These are phyloP conservation scores for Orthosia gracilis DNA, from an alignment of 2,888 invertebrate species.

Conservation along the genomic window DNA sequence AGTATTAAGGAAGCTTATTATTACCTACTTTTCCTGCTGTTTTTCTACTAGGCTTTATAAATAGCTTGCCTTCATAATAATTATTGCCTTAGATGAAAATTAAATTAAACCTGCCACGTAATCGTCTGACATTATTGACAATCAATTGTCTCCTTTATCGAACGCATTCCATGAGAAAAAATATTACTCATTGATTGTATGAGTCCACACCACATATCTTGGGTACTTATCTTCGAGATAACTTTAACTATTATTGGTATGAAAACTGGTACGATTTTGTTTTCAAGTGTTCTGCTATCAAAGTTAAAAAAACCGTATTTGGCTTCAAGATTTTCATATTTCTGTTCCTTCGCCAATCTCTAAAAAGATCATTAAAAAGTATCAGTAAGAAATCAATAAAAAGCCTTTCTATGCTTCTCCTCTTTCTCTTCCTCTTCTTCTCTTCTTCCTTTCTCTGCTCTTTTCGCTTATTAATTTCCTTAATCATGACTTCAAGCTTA, in stretches of 20 bases:
- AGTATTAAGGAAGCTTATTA: conserved; percentile 26
- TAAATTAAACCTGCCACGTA: conserved; percentile 21
- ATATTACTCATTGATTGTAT: conserved; percentile 50
- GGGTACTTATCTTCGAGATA: conserved; percentile 53
- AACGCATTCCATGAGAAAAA: conserved; percentile 61
- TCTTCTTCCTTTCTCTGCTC: too few relatives aligned
- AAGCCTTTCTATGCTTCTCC: not conserved
- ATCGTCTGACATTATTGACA: conserved; percentile 34
- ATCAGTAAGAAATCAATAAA: too few relatives aligned
- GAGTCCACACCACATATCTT: conserved; percentile 41
- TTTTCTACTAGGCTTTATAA: not conserved
- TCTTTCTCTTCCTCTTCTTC: too few relatives aligned
- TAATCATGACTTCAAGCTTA: not conserved
- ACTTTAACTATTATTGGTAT: conserved; percentile 21
- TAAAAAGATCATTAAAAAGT: too few relatives aligned
- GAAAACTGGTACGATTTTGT: conserved; percentile 26
- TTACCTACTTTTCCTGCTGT: conserved; percentile 22
- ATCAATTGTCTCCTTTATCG: conserved; percentile 48
- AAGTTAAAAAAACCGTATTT: not conserved
- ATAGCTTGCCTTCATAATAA: not conserved
- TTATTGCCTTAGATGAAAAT: conserved; percentile 9
- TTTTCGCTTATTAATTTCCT: too few relatives aligned
- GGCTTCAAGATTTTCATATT: not conserved
- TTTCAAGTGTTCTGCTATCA: conserved; percentile 15
- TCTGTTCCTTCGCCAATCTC: not conserved